Base-by-base conservation (phyloP, 2,797 vertebrate species). In the Epinephelus malabaricus region DNA sequence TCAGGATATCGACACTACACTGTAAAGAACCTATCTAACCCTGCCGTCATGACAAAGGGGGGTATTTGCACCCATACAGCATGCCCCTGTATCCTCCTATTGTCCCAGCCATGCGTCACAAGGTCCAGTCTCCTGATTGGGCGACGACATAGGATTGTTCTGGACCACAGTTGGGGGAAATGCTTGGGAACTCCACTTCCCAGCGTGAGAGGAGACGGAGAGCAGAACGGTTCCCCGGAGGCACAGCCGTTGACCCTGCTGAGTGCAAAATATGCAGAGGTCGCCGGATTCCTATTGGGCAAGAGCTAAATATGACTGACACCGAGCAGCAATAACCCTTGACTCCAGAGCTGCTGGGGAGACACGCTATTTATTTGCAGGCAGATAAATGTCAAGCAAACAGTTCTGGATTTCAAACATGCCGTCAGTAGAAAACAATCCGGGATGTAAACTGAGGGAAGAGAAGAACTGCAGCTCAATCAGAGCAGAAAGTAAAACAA, bases 91-190 rank as follows among this genome's bases (percentile, higher is more conserved):
- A 98, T 99, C 98, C 98, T 98, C 96, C 97, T 94, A 99, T 99
- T 99, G 98, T 99, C 97, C 96, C 82, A 94, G 92, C 94, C 93
- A 94, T 98, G 97, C 97, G 97, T 98, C 98, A 98, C 97, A 97
- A 98, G 84, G 93, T 90, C 92, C 94, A 85, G 62, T 73, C 73
- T 89, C 94, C 92, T 96, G 96, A 97, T 97, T 97, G 97, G 96
- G 55, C 62, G 89, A 95, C 86, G 92, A 94, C 94, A 95, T 95
- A 93, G 96, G 96, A 97, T 97, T 97, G 97, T 98, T 97, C 95
- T 96, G 95, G 93, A 96, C 94, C 96, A 94, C 95, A 94, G 94
- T 83, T 62, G 56, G 83, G 89, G 96, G 96, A 97, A 97, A 96
- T 97, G 96, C 95, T 97, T 96, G 96, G 96, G 96, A 97, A 97